Percentiles rank a stretch among this genome's conserved stretches.
Evolutionary conservation across 2,888 invertebrate species (phyloP).

Genomic region (Dicranocentrus wangi): DNA sequence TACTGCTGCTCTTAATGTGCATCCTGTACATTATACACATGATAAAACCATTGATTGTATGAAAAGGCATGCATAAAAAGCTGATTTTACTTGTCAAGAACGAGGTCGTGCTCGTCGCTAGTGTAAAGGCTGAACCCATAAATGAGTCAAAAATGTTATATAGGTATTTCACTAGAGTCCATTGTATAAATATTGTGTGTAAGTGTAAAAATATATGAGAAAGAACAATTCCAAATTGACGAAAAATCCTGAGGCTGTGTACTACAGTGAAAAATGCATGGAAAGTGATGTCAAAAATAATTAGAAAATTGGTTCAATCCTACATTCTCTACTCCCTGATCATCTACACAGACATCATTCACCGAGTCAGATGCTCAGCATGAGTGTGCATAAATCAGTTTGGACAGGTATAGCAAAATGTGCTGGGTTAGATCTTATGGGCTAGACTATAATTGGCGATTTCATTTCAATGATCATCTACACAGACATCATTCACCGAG

Average conservation of each 20-base stretch:
- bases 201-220: no score
- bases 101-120: conserved; percentile 4
- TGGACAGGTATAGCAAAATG: neutral
- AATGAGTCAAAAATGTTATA: neutral
- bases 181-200: no score
- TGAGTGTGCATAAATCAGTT: conserved; percentile 16
- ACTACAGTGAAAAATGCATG: neutral
- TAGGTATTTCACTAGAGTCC: no score
- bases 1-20: no score
- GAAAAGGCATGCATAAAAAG: neutral
- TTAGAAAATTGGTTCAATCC: neutral
- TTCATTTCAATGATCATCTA: no score
- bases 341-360: neutral
- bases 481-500: neutral
- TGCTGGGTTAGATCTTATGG: no score
- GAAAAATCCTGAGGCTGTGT: conserved; percentile 1
- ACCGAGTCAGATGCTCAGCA: neutral
- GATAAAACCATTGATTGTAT: no score
- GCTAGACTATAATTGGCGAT: no score
- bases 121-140: neutral
- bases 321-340: neutral
- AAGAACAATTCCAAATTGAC: neutral
- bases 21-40: no score
- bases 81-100: conserved; percentile 7
- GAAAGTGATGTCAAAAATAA: neutral